Conservation (phyloP, 2,113 vertebrate species). For the Blennius ocellaris region DNA sequence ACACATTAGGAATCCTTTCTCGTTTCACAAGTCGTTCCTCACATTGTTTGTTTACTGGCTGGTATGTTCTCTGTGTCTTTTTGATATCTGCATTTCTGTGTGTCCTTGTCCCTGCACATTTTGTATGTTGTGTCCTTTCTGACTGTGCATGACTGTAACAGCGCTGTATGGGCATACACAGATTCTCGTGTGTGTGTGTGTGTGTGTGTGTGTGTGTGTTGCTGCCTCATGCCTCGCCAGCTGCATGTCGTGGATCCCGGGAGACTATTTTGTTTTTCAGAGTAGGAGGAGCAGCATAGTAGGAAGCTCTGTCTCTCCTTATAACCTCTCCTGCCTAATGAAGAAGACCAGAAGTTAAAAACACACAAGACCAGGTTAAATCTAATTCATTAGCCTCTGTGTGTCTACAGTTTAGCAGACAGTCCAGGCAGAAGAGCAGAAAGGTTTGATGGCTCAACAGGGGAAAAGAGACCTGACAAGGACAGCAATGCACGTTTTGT, state of each 20-base stretch:
- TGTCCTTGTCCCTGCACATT: constrained; percentile 33
- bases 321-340: constrained; percentile 66
- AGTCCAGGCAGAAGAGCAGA: constrained; percentile 27
- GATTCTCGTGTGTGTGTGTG: background rate
- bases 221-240: constrained; percentile 39
- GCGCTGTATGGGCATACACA: constrained; percentile 9
- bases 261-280: constrained; percentile 28
- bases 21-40: constrained; percentile 47
- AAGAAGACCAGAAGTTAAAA: constrained; percentile 74
- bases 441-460: constrained; percentile 1
- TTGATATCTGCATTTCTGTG: constrained; percentile 40
- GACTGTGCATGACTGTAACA: constrained; percentile 28
- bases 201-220: constrained; percentile 23
- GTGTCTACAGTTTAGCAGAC: constrained; percentile 54
- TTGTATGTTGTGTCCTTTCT: constrained; percentile 11
- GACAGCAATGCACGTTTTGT: background rate
- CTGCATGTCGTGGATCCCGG: constrained; percentile 43
- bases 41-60: constrained; percentile 53
- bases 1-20: constrained; percentile 49
- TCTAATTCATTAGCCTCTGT: constrained; percentile 73
- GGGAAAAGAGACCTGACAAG: background rate
- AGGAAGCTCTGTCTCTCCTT: constrained; percentile 38
- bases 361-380: constrained; percentile 63
- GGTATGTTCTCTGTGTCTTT: constrained; percentile 61
- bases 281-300: constrained; percentile 25